phyloP scores from a whole-genome alignment of 2,888 invertebrate species.

The Acanthosoma haemorrhoidale region DNA sequence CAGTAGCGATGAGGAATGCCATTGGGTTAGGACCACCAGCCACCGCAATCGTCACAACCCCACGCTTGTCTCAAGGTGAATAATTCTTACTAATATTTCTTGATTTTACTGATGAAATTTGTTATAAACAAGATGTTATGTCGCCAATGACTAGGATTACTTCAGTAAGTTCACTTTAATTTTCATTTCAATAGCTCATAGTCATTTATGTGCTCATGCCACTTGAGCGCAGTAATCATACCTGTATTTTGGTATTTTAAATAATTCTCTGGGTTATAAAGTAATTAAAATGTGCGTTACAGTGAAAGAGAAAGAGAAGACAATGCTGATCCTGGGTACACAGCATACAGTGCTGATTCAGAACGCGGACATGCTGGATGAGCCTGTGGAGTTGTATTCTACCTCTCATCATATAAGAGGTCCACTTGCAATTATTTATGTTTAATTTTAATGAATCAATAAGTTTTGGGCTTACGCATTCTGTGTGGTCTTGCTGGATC shows the following conservation, averaged over 20 bases:
- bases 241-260: no score
- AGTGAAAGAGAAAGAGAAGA: slow-evolving; percentile 64
- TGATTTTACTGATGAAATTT: background rate
- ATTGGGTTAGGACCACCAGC: slow-evolving; percentile 73
- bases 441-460: no score
- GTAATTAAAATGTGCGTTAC: slow-evolving; percentile 43
- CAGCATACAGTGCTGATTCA: slow-evolving; percentile 63
- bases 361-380: slow-evolving; percentile 61
- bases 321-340: slow-evolving; percentile 63
- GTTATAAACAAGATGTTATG: background rate
- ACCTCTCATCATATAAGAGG: slow-evolving; percentile 51
- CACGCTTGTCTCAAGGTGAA: slow-evolving; percentile 60
- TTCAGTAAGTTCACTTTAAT: background rate
- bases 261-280: no score
- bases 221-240: no score
- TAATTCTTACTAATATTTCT: slow-evolving; percentile 16
- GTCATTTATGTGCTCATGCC: background rate
- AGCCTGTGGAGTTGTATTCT: slow-evolving; percentile 60
- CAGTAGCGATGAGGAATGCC: slow-evolving; percentile 71
- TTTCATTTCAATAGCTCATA: background rate
- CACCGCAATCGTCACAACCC: slow-evolving; percentile 60
- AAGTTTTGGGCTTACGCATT: no score
- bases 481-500: no score
- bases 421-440: background rate
- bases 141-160: background rate